Evolutionary conservation across 2,113 vertebrate species (phyloP), one percentile per base, ranked within the genome.

Genomic region (Ptychochromis oligacanthus): DNA sequence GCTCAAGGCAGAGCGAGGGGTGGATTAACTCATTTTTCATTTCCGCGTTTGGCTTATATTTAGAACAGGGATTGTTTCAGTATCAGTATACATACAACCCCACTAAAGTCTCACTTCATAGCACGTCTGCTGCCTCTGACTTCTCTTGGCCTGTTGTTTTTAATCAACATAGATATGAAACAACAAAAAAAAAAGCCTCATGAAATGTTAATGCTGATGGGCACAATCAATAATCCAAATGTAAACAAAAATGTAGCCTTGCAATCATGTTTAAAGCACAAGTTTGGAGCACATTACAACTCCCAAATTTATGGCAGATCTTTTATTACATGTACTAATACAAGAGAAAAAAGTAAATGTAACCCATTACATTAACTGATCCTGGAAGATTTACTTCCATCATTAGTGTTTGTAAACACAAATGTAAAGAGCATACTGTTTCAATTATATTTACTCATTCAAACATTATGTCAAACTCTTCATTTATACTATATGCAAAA

Each of bases 21-120:
- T 17, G 79, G 85, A 93, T 91, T 87, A 89, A 87, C 87, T 67
- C 20, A 77, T 85, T 90, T 83, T 82, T 86, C 79, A 86, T 87
- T 80, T 56, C 75, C 46, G 24, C 36, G 40, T 86, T 86, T 38
- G 75, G 67, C 82, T 89, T 89, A 82, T 85, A 89, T 90, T 89
- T 92, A 89, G 84, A 79, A 59, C 62, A n/a, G 55, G 77, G 36
- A 70, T 40, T 49, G 79, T 60, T 62, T 87, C 8, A 31, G 77
- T 81, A 49, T 76, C 31, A 74, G 15, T 9, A 31, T 49, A 57
- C 26, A 58, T 2, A 59, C 40, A 79, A 28, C 60, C 55, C 20
- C n/a, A 13, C 2, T 43, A 7, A 83, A 79, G 40, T 54, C 77
- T 8, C 75, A 61, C 26, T 34, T 83, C 40, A 77, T 59, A 59